Evolutionary conservation across 2,888 invertebrate genomes (phyloP).

Genomic region (Dryobotodes eremita): DNA sequence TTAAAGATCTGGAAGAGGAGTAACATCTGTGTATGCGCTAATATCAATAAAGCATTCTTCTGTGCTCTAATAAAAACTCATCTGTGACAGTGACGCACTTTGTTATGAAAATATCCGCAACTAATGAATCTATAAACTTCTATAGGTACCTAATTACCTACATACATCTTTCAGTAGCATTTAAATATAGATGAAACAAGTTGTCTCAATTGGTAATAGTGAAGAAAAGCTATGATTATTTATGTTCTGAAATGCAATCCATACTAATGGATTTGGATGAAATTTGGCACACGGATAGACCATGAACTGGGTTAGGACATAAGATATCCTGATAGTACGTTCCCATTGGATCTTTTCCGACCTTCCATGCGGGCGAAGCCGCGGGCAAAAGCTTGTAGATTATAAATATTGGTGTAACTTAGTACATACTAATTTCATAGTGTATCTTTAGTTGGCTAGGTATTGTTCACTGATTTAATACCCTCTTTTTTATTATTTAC

Average conservation of each 20-base stretch:
- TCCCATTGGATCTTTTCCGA: no score
- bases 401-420: no score
- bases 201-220: not conserved
- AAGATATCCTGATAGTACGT: no score
- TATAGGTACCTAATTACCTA: not conserved
- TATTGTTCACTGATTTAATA: no score
- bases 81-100: constrained; percentile 4
- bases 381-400: no score
- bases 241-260: not conserved
- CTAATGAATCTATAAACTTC: constrained; percentile 3
- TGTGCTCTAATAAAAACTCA: constrained; percentile 12
- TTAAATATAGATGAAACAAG: not conserved
- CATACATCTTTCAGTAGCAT: not conserved
- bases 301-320: no score
- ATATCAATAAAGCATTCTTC: constrained; percentile 46
- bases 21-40: constrained; percentile 16
- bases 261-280: no score
- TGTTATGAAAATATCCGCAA: constrained; percentile 33
- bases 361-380: no score
- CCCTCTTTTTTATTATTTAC: no score
- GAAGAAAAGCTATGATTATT: not conserved
- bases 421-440: no score
- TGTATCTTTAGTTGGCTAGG: no score
- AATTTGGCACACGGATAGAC: no score
- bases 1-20: not conserved